Conservation (phyloP, 2,888 invertebrate species). For the Calliscelio sp. region DNA sequence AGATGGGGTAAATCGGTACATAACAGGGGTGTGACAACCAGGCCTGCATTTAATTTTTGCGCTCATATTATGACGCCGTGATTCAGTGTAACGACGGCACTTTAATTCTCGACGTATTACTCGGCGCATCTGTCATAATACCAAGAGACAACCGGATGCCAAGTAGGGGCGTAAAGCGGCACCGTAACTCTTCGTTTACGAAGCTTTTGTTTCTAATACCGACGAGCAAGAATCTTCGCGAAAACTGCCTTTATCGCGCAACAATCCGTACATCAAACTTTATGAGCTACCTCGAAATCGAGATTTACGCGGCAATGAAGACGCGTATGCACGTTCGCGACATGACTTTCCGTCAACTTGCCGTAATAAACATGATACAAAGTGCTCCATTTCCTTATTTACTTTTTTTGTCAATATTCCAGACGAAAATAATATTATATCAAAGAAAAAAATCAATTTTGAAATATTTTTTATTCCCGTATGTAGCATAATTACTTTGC, state of each 20-base stretch:
- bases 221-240: slow-evolving; percentile 75
- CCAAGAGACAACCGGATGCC: slow-evolving; percentile 82
- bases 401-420: too few relatives aligned
- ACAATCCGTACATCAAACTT: slow-evolving; percentile 82
- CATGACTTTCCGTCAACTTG: slow-evolving; percentile 24
- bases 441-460: too few relatives aligned
- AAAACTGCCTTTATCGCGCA: slow-evolving; percentile 77
- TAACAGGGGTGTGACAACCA: too few relatives aligned
- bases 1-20: too few relatives aligned
- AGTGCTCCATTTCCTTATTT: slow-evolving; percentile 4
- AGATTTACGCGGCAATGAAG: slow-evolving; percentile 67
- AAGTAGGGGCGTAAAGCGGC: slow-evolving; percentile 80
- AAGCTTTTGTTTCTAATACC: slow-evolving; percentile 80
- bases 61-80: slow-evolving; percentile 12
- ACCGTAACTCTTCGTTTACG: slow-evolving; percentile 82
- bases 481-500: too few relatives aligned
- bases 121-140: slow-evolving; percentile 84
- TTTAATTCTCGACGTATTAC: slow-evolving; percentile 62
- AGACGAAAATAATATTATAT: too few relatives aligned
- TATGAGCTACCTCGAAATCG: slow-evolving; percentile 75
- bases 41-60: slow-evolving; percentile 15
- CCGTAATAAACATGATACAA: slow-evolving; percentile 36
- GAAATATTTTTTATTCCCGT: too few relatives aligned
- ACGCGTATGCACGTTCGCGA: slow-evolving; percentile 46
- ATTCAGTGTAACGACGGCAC: slow-evolving; percentile 62